Evolutionary conservation across 2,888 invertebrate species (phyloP), one percentile per base, ranked within the genome.

Genomic region (Drosophila helvetica): DNA sequence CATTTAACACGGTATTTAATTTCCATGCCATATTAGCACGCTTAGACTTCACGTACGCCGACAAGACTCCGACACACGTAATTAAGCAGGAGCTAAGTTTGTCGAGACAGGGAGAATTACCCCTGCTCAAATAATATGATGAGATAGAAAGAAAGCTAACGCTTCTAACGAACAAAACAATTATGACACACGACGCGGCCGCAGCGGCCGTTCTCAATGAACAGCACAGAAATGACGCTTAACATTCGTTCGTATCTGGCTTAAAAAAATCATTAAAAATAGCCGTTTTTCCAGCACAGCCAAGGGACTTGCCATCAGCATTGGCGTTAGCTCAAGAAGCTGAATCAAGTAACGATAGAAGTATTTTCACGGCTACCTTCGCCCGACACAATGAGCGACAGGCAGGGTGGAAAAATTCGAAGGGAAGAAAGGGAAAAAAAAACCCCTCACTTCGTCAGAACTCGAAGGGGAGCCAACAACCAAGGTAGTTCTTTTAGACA

Each of bases 121-220:
- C n/a, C n/a, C n/a, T n/a, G n/a, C n/a, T n/a, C n/a, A n/a, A n/a
- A n/a, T n/a, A n/a, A n/a, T n/a, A n/a, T 52, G 52, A 42, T 3
- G 52, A 52, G 7, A 19, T 52, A n/a, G 22, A 52, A 15, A 17
- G 33, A 15, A 52, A 10, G 19, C 19, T 52, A 17, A 42, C 42
- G 33, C 38, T 53, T 15, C 38, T 42, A 12, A 42, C 52, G 0
- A 42, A 53, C 19, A 53, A 42, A 22, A 53, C 38, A 15, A 38
- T 53, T 6, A 52, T 52, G 52, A 51, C 51, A 17, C 51, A 52
- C n/a, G 38, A 38, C 4, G 51, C 51, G 5, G 22, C 48, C 15
- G 15, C 15, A 50, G 15, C 22, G 25, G 22, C 15, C 15, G 22
- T 50, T 5, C 18, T 50, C 5, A 47, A 47, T 12, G 47, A 47